Evolutionary conservation across 2,113 vertebrate species (phyloP), one percentile per base, ranked within the genome.

Genomic region (Plestiodon gilberti): DNA sequence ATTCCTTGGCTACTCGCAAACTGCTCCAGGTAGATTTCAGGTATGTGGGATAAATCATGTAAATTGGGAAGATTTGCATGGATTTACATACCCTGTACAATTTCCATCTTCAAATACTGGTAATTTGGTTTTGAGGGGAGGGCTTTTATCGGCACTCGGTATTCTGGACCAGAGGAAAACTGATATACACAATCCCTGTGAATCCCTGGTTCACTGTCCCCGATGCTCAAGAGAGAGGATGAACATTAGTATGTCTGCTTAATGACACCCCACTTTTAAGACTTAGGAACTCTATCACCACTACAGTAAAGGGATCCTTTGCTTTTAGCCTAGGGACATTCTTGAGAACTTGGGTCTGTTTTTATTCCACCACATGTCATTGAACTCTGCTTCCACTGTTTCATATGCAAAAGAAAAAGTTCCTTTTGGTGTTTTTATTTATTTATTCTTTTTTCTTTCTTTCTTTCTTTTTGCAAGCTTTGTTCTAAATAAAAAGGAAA

Each of bases 381-480:
- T 94, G 89, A 83, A 90, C 85, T 93, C 93, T 93, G 93, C 92
- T 90, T 90, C 88, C 88, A 90, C 91, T 85, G 92, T 87, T 92
- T 78, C 91, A 93, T 95, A 93, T 94, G 94, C 90, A 87, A 93
- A 87, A 33, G 43, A 25, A 57, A 48, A 48, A 48, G 43, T 48
- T 48, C 28, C 28, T 67, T n/a, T 9, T n/a, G 30, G 65, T n/a
- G 14, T 67, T 67, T 67, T n/a, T 25, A 67, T 48, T 48, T 48
- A 48, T 48, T 48, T 1, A 28, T 35, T 3, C 52, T 10, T 18
- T 18, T 3, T 55, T 1, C 1, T 2, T 57, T 10, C 75, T 10
- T 52, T 8, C 89, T 87, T 91, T 94, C 87, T 89, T 82, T 82
- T 6, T 25, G 10, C 59, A 80, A 91, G 89, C 90, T 79, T 91